Evolutionary conservation across 1,140 invertebrate genomes (phyloP).

Genomic region (Drosophila jambulina): DNA sequence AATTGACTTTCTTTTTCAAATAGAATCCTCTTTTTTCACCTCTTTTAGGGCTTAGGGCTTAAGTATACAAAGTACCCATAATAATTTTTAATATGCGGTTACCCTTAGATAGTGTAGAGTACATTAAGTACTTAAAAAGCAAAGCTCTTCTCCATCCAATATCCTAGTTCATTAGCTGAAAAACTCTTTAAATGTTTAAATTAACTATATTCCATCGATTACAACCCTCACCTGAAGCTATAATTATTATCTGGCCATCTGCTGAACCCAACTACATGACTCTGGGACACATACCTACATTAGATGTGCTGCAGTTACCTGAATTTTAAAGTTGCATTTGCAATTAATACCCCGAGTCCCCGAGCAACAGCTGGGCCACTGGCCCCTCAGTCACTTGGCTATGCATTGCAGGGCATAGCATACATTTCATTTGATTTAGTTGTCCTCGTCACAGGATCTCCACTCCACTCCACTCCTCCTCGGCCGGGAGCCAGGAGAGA

Average conservation of each 20-base stretch:
- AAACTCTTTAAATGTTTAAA: not conserved
- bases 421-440: slow-evolving; percentile 58
- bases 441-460: slow-evolving; percentile 39
- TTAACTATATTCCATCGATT: not conserved
- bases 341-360: slow-evolving; percentile 50
- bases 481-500: not conserved
- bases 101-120: no score
- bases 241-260: not conserved
- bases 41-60: no score
- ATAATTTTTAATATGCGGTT: no score
- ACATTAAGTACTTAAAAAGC: no score
- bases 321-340: slow-evolving; percentile 34
- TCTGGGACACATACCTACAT: not conserved
- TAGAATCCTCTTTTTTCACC: no score
- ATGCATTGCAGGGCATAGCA: slow-evolving; percentile 32
- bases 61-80: no score
- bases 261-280: not conserved
- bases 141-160: not conserved
- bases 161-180: not conserved
- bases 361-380: slow-evolving; percentile 8
- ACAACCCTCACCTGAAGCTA: not conserved
- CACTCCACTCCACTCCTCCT: not conserved
- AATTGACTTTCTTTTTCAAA: no score
- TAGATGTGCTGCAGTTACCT: slow-evolving; percentile 3
- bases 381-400: slow-evolving; percentile 27